phyloP scores from a whole-genome alignment of 2,888 invertebrate genomes.

The Ischnura elegans region DNA sequence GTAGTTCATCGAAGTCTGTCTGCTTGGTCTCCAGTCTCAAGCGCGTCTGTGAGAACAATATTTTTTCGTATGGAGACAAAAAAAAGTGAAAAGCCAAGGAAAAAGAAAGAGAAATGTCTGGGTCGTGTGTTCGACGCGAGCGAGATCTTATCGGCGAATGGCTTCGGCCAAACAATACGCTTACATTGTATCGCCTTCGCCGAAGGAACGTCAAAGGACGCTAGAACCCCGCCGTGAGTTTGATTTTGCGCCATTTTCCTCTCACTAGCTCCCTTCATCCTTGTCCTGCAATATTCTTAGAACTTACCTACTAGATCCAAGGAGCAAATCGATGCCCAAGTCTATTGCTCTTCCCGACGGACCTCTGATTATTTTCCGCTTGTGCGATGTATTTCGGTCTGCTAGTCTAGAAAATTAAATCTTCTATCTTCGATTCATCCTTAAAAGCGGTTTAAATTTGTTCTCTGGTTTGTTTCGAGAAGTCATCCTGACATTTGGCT shows the following conservation, averaged over 20 bases:
- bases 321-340: background rate
- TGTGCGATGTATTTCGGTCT: background rate
- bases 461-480: background rate
- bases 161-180: conserved; percentile 10
- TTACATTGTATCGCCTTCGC: conserved; percentile 27
- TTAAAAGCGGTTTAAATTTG: background rate
- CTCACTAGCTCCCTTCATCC: conserved; percentile 3
- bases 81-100: background rate
- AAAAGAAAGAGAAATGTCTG: background rate
- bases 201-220: background rate
- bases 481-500: too few relatives aligned
- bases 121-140: background rate
- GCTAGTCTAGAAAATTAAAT: background rate
- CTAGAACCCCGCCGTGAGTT: background rate
- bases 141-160: background rate
- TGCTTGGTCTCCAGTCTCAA: background rate
- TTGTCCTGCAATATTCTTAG: background rate
- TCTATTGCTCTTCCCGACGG: background rate
- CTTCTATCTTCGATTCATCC: background rate
- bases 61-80: background rate
- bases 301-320: background rate
- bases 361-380: background rate
- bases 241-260: conserved; percentile 21
- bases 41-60: background rate
- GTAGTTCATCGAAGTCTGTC: background rate